Percentiles rank a stretch among this genome's conserved stretches.
Evolutionary conservation across 2,888 invertebrate species (phyloP).

Genomic region (Harpalus rubripes): DNA sequence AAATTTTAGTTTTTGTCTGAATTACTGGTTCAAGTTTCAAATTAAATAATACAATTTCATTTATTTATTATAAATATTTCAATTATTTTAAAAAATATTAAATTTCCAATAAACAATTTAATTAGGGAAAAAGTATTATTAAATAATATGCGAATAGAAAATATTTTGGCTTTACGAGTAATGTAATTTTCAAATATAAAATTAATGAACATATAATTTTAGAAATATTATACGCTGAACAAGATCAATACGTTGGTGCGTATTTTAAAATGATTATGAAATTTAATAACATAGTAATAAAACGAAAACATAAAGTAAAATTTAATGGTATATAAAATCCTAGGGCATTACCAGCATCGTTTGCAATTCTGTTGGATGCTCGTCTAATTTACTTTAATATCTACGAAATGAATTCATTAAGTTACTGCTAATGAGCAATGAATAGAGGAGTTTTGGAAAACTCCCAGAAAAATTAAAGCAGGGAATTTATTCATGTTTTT

Average conservation of each 20-base stretch:
- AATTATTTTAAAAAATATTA: not conserved
- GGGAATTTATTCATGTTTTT: constrained; percentile 50
- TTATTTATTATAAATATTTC: not conserved
- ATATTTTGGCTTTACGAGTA: not conserved
- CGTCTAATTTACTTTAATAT: constrained; percentile 57
- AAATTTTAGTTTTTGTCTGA: not conserved
- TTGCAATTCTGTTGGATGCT: constrained; percentile 1
- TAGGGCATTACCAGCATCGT: constrained; percentile 32
- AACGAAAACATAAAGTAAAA: constrained; percentile 31
- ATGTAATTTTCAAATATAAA: not conserved
- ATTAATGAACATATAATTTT: not conserved
- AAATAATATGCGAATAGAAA: not conserved
- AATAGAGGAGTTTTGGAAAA: constrained; percentile 43
- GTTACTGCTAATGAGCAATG: constrained; percentile 57
- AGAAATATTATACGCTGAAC: not conserved
- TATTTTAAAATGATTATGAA: constrained; percentile 24
- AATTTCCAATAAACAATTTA: not conserved
- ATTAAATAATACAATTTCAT: not conserved
- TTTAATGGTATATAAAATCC: constrained; percentile 43
- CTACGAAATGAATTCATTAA: constrained; percentile 49
- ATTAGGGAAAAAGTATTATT: too few relatives aligned
- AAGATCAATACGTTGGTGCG: not conserved
- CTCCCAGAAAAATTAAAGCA: constrained; percentile 46
- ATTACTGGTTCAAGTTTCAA: not conserved
- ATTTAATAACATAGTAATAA: constrained; percentile 33